Evolutionary conservation across 1,140 invertebrate species (phyloP), one percentile per base, ranked within the genome.

Genomic region (Catajapyx aquilonaris): DNA sequence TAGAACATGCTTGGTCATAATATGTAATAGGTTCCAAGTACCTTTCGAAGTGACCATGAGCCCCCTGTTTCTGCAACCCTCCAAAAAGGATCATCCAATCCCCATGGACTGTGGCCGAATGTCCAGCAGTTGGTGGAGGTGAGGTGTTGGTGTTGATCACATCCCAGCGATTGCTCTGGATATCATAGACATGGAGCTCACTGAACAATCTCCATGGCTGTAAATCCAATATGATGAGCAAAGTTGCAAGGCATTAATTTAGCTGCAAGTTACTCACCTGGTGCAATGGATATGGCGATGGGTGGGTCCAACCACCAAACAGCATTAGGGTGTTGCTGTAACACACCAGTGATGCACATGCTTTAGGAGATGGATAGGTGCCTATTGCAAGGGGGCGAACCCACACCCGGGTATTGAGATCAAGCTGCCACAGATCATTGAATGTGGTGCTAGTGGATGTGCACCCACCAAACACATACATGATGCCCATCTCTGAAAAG

Each of bases 381-480:
- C 88, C 88, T 56, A 73, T 73, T 1, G 80, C 74, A 9, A 80
- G 54, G 0, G 79, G 76, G 47, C 81, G 64, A 4, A 73, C 61
- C 88, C 88, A 94, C 45, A 72, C 65, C 50, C 84, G 64, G 31
- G 69, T 75, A 5, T 78, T 75, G 31, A 95, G 65, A 64, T 96
- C 83, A 54, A 95, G 73, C 44, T 69, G 68, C 91, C 91, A 96
- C 5, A 97, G 63, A 62, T 97, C 91, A 66, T 97, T 96, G 49
- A 95, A 96, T 7, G 90, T 87, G 15, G 91, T 95, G 47, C 76
- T 78, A 23, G 81, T 78, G 20, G 80, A 78, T n/a, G 87, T 91
- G 46, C 85, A 93, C 1, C 91, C 91, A 33, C 90, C 90, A 69
- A 95, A 95, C 20, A 95, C 71, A 55, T 85, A 95, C 83, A 95